Evolutionary conservation across 2,797 vertebrate genomes (phyloP).

Genomic region (Pangasius macronema): DNA sequence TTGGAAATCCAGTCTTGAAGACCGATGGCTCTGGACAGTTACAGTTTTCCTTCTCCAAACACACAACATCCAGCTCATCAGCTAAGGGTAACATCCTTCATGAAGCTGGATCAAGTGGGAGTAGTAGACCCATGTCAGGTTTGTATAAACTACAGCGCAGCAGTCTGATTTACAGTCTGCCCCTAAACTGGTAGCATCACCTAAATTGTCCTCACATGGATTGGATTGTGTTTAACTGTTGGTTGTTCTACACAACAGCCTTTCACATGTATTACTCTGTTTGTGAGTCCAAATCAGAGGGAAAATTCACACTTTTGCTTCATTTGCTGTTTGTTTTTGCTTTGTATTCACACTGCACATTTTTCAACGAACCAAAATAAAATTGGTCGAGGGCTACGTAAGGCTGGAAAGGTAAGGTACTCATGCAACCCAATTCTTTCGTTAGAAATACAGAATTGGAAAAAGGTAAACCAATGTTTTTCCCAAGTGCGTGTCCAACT

Average conservation of each 20-base stretch:
- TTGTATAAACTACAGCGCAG: conserved; percentile 12
- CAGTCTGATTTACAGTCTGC: background rate
- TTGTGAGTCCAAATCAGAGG: background rate
- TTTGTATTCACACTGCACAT: background rate
- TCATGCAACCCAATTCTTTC: background rate
- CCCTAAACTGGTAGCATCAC: conserved; percentile 11
- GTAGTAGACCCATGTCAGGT: conserved; percentile 9
- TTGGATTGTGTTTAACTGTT: background rate
- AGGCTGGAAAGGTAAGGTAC: background rate
- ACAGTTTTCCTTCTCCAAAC: background rate
- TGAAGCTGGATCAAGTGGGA: conserved; percentile 16
- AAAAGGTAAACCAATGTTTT: background rate
- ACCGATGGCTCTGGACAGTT: background rate
- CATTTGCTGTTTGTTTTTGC: background rate
- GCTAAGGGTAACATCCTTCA: conserved; percentile 16
- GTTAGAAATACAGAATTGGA: background rate
- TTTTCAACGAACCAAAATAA: too few relatives aligned
- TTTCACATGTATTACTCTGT: background rate
- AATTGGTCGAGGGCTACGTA: background rate
- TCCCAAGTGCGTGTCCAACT: background rate
- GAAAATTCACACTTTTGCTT: background rate
- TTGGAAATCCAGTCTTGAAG: background rate
- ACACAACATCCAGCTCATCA: background rate
- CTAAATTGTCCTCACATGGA: conserved; percentile 12
- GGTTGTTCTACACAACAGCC: background rate